Conservation (phyloP, 2,113 vertebrate genomes). For the Chloroceryle aenea region DNA sequence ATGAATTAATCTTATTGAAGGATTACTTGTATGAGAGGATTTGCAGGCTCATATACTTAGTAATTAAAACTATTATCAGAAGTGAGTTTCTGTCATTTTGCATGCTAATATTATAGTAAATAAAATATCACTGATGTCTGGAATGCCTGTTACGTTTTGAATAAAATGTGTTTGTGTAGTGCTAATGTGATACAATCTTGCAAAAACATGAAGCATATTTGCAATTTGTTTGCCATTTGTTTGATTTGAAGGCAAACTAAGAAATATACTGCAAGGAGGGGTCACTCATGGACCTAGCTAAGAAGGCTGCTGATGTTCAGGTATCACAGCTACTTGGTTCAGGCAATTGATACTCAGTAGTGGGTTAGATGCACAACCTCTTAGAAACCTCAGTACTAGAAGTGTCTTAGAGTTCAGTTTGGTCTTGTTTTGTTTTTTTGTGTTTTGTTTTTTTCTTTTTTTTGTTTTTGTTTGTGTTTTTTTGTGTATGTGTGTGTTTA, state of each 20-base stretch:
- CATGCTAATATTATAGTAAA: background rate
- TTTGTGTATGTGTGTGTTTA: too few relatives aligned
- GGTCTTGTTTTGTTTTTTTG: too few relatives aligned
- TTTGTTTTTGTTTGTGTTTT: too few relatives aligned
- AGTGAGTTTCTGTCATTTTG: conserved; percentile 26
- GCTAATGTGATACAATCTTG: conserved; percentile 17
- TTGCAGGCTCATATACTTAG: conserved; percentile 29
- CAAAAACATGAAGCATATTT: conserved; percentile 35
- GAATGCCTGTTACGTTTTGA: background rate
- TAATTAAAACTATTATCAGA: conserved; percentile 57
- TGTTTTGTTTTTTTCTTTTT: too few relatives aligned
- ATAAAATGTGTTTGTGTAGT: background rate
- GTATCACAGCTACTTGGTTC: conserved; percentile 44
- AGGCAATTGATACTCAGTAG: conserved; percentile 56
- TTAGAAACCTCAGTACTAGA: conserved; percentile 46
- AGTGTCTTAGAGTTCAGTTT: conserved; percentile 1
- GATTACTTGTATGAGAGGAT: conserved; percentile 37
- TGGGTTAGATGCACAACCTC: conserved; percentile 60
- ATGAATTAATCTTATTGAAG: conserved; percentile 38
- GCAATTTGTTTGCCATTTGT: conserved; percentile 32
- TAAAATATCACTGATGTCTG: background rate
- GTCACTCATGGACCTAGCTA: background rate
- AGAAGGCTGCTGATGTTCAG: background rate
- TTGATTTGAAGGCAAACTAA: conserved; percentile 64
- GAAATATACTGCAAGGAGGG: conserved; percentile 33